phyloP scores from a whole-genome alignment of 2,797 vertebrate species.

The Pipistrellus nathusii region DNA sequence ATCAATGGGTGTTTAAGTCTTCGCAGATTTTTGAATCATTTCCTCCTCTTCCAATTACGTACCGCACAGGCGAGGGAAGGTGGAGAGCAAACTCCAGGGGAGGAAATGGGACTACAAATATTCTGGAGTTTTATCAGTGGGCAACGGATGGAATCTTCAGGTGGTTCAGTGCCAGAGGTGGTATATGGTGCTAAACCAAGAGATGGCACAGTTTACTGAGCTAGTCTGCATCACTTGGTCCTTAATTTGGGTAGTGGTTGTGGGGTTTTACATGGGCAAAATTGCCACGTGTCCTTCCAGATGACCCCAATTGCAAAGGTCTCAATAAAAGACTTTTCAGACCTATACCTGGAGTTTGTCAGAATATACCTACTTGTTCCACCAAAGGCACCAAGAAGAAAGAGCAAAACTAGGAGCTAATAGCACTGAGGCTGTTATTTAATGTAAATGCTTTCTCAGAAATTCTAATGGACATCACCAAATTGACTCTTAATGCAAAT shows the following conservation, averaged over 20 bases:
- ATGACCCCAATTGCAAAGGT: background rate
- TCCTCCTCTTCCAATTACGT: background rate
- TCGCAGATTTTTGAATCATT: conserved; percentile 62
- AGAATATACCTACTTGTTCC: conserved; percentile 48
- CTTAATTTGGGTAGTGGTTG: background rate
- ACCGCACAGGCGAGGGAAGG: background rate
- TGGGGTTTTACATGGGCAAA: background rate
- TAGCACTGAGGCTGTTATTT: background rate
- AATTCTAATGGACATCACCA: conserved; percentile 37
- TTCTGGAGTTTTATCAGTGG: conserved; percentile 59
- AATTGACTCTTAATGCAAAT: conserved; percentile 10
- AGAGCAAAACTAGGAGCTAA: background rate
- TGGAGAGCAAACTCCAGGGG: conserved; percentile 32
- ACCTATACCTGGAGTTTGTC: background rate
- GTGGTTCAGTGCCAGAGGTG: background rate
- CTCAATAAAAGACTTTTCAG: conserved; percentile 51
- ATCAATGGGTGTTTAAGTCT: conserved; percentile 40
- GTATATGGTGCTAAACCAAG: background rate
- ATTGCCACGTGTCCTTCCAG: conserved; percentile 36
- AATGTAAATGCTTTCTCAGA: conserved; percentile 38
- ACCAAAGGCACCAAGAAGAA: conserved; percentile 22
- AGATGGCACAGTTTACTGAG: conserved; percentile 3
- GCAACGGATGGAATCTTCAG: conserved; percentile 17
- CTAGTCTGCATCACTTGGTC: background rate
- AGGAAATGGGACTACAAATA: conserved; percentile 46